Conservation (phyloP, 2,888 invertebrate species). For the Acrocera orbiculus region DNA sequence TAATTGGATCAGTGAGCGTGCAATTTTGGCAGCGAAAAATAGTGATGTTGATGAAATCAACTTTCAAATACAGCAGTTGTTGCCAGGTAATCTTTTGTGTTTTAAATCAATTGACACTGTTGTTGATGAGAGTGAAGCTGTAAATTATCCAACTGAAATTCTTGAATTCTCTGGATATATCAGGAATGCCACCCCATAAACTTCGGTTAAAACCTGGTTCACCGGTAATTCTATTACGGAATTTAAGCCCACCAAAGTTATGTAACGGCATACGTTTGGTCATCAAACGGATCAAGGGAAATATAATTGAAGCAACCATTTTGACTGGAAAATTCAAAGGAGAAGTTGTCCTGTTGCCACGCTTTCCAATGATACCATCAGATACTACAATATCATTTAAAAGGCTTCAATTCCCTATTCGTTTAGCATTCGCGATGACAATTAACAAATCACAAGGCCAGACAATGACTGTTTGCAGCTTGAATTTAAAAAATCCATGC, state of each 20-base stretch:
- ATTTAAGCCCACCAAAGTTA: slow-evolving; percentile 14
- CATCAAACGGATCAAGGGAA: slow-evolving; percentile 16
- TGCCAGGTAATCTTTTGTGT: slow-evolving; percentile 3
- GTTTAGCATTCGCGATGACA: slow-evolving; percentile 17
- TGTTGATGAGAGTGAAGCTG: too few relatives aligned
- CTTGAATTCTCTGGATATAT: slow-evolving; percentile 6
- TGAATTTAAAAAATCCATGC: too few relatives aligned
- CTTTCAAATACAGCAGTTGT: too few relatives aligned
- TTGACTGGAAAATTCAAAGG: slow-evolving; percentile 12
- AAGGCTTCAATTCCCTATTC: slow-evolving; percentile 17
- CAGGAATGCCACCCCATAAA: not conserved
- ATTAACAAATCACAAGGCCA: too few relatives aligned
- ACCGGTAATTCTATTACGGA: slow-evolving; percentile 12
- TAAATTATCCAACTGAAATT: slow-evolving; percentile 10
- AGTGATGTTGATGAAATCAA: too few relatives aligned
- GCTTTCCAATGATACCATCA: slow-evolving; percentile 21
- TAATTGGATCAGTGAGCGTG: slow-evolving; percentile 9
- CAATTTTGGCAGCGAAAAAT: too few relatives aligned
- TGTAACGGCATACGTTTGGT: slow-evolving; percentile 17
- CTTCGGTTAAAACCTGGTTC: slow-evolving; percentile 13
- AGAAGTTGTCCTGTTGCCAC: slow-evolving; percentile 17
- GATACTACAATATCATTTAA: slow-evolving; percentile 17
- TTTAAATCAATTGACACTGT: slow-evolving; percentile 10
- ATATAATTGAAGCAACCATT: slow-evolving; percentile 17
- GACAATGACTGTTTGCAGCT: too few relatives aligned